These are phyloP conservation scores for Sinohyriopsis cumingii DNA, from an alignment of 2,888 invertebrate genomes.

Conservation along the genomic window DNA sequence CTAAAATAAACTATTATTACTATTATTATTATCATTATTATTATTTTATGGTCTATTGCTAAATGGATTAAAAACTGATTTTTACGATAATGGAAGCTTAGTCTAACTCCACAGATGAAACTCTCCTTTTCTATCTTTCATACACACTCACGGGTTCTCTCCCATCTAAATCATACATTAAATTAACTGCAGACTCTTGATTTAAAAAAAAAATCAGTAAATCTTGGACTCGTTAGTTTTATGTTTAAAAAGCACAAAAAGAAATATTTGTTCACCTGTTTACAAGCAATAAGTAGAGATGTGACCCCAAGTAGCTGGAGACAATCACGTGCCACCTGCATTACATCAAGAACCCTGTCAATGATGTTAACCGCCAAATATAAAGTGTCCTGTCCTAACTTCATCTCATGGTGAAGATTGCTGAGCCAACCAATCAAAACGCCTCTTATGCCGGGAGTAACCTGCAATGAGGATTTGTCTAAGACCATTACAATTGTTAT, in stretches of 20 bases:
- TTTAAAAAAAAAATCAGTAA: not conserved
- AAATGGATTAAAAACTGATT: no score
- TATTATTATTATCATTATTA: no score
- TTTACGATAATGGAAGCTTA: no score
- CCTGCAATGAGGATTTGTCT: slow-evolving; percentile 27
- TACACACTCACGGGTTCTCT: no score
- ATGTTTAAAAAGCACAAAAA: not conserved
- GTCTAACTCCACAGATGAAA: no score
- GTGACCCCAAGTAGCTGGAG: slow-evolving; percentile 59
- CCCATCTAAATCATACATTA: no score
- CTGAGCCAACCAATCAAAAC: slow-evolving; percentile 58
- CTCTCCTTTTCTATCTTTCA: no score
- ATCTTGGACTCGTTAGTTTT: no score
- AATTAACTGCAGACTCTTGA: not conserved
- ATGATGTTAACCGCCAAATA: slow-evolving; percentile 62
- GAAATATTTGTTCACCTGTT: slow-evolving; percentile 45
- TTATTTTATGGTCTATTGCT: no score
- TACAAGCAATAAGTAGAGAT: slow-evolving; percentile 55
- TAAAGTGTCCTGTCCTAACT: slow-evolving; percentile 50
- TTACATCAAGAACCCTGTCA: slow-evolving; percentile 53
- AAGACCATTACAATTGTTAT: no score
- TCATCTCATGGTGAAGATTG: slow-evolving; percentile 46
- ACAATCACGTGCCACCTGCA: slow-evolving; percentile 54
- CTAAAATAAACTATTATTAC: no score
- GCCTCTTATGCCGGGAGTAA: slow-evolving; percentile 48